Conservation (phyloP, 1,140 invertebrate species). For the Drosophila subpulchrella region DNA sequence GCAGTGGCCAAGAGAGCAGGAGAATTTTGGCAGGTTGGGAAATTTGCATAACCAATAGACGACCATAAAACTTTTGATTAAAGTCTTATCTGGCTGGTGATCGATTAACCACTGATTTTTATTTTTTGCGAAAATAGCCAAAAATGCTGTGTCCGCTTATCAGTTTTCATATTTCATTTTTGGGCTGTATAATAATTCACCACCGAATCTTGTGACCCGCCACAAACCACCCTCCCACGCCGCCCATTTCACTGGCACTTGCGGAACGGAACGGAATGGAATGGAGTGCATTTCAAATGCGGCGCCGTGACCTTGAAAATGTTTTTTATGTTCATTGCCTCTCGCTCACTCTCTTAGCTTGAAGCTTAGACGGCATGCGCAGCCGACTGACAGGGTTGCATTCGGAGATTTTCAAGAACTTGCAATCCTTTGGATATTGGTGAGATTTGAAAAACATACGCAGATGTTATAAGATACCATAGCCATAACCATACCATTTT, state of each 20-base stretch:
- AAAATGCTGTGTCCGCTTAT: conserved; percentile 6
- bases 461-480: too few relatives aligned
- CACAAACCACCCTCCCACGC: neutral
- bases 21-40: neutral
- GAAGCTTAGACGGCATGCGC: conserved; percentile 52
- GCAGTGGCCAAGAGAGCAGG: neutral
- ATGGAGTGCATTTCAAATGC: conserved; percentile 59
- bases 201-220: conserved; percentile 25
- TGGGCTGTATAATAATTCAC: conserved; percentile 7
- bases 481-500: too few relatives aligned
- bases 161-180: conserved; percentile 18
- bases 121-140: conserved; percentile 1
- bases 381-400: conserved; percentile 33
- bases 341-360: conserved; percentile 6
- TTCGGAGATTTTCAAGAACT: neutral
- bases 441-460: neutral
- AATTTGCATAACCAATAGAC: neutral
- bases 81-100: neutral
- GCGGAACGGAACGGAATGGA: conserved; percentile 16
- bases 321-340: conserved; percentile 22
- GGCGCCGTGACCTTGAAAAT: conserved; percentile 66
- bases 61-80: neutral
- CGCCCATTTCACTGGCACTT: neutral
- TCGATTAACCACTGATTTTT: conserved; percentile 26
- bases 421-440: neutral